Evolutionary conservation across 2,113 vertebrate species (phyloP).

Genomic region (Upupa epops): DNA sequence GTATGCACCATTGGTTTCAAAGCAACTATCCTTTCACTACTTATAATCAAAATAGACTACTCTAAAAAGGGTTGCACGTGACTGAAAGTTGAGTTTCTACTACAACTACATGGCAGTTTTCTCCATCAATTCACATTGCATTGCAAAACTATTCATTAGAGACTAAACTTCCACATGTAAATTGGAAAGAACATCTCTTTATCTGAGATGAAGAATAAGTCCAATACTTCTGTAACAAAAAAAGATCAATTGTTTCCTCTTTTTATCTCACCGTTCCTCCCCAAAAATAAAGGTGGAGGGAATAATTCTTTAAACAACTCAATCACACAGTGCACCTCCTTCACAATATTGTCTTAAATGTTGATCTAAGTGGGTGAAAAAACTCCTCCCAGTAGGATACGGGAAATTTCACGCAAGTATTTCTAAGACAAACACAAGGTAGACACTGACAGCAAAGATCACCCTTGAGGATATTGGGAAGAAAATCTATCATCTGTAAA

Average conservation of each 20-base stretch:
- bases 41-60: too few relatives aligned
- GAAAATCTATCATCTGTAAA: conserved; percentile 70
- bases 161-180: neutral
- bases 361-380: neutral
- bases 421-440: conserved; percentile 33
- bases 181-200: neutral
- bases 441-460: conserved; percentile 51
- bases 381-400: neutral
- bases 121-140: neutral
- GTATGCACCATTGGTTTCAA: neutral
- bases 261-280: neutral
- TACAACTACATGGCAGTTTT: neutral
- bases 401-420: conserved; percentile 10
- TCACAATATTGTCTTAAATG: neutral
- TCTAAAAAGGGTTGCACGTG: neutral
- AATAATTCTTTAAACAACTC: neutral
- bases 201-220: neutral
- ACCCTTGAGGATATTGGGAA: conserved; percentile 63
- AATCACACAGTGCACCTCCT: neutral
- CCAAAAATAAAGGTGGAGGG: neutral
- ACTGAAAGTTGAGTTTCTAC: neutral
- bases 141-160: neutral
- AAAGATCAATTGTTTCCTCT: neutral
- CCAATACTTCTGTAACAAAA: neutral
- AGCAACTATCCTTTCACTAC: neutral